Conservation (phyloP, 2,113 vertebrate genomes). For the Odontophorus gujanensis region DNA sequence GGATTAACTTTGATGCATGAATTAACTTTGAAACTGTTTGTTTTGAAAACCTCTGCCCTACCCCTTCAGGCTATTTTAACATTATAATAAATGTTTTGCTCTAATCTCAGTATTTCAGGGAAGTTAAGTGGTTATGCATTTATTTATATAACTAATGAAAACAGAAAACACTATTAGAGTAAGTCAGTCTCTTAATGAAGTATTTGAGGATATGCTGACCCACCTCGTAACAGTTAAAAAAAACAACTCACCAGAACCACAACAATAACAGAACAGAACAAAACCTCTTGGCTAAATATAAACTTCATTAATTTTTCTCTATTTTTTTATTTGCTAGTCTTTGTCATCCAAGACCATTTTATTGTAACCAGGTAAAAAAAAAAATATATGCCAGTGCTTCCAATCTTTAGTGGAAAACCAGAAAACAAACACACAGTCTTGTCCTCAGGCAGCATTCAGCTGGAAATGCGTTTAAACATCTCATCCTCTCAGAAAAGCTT, state of each 20-base stretch:
- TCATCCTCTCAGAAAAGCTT: neutral
- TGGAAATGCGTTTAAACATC: neutral
- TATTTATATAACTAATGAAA: slow-evolving; percentile 24
- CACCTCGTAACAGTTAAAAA: neutral
- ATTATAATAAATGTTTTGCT: neutral
- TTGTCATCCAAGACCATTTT: neutral
- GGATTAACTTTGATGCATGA: neutral
- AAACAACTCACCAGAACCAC: neutral
- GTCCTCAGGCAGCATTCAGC: neutral
- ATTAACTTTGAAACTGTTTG: slow-evolving; percentile 45
- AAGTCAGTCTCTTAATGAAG: neutral
- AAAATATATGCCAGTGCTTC: fast-evolving
- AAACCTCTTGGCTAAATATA: neutral
- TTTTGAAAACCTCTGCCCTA: slow-evolving; percentile 60
- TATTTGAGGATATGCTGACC: neutral
- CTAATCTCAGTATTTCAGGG: slow-evolving; percentile 17
- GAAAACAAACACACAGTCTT: neutral
- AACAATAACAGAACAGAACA: neutral
- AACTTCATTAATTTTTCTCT: neutral
- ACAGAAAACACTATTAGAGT: neutral
- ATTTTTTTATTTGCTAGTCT: neutral
- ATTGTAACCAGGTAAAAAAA: neutral
- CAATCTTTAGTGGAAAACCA: neutral
- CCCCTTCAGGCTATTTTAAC: slow-evolving; percentile 36
- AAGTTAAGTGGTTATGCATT: neutral